phyloP scores from a whole-genome alignment of 2,113 vertebrate species.

The Daboia siamensis region DNA sequence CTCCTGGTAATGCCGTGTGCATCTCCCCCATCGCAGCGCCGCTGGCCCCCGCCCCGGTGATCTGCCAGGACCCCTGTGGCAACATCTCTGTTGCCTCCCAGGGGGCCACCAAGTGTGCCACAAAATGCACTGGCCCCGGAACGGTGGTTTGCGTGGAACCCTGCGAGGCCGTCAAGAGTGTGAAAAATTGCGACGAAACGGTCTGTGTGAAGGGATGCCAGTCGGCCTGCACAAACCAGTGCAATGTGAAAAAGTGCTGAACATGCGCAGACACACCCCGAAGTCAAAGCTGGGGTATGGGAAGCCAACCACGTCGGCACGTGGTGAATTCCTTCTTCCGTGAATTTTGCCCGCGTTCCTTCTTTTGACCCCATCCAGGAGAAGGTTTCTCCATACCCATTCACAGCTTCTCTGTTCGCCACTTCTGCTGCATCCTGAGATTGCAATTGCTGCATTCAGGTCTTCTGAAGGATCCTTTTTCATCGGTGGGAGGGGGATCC shows the following conservation, averaged over 20 bases:
- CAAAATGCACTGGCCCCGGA: background rate
- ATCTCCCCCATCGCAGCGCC: background rate
- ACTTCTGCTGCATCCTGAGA: background rate
- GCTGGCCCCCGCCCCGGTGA: background rate
- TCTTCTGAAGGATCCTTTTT: background rate
- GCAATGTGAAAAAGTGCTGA: background rate
- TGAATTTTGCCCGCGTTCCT: background rate
- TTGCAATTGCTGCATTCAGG: background rate
- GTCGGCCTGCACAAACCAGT: background rate
- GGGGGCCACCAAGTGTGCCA: background rate
- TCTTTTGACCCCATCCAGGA: background rate
- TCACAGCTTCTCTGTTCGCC: background rate
- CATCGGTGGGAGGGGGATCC: background rate
- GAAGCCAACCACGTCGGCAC: background rate
- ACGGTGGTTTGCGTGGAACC: background rate
- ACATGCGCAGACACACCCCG: rapidly evolving
- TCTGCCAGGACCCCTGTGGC: background rate
- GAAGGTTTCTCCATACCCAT: background rate
- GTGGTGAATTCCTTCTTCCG: background rate
- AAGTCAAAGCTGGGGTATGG: too few species aligned
- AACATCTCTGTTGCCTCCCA: background rate
- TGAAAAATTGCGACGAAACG: background rate
- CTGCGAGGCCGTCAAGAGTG: background rate
- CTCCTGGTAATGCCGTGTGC: background rate
- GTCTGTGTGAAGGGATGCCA: background rate